Percentiles rank a stretch among this genome's conserved stretches.
Evolutionary conservation across 2,113 vertebrate genomes (phyloP).

Genomic region (Pyrgilauda ruficollis): DNA sequence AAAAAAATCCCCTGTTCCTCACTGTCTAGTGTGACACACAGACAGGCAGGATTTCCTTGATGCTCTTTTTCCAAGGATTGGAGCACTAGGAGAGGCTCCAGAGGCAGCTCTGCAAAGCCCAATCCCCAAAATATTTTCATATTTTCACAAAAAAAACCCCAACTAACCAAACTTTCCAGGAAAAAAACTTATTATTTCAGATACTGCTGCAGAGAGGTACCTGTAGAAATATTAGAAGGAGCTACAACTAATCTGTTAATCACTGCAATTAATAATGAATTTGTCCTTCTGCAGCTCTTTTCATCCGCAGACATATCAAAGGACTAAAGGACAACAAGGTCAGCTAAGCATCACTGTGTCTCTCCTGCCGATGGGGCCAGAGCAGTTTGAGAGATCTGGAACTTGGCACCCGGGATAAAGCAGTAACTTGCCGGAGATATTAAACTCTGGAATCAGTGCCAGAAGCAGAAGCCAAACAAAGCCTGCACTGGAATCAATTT

Average conservation of each 20-base stretch:
- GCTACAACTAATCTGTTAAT: background rate
- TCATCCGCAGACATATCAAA: background rate
- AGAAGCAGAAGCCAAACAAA: slow-evolving; percentile 50
- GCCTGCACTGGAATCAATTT: slow-evolving; percentile 50
- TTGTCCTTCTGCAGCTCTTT: background rate
- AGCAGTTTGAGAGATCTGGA: background rate
- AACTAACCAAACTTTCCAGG: background rate
- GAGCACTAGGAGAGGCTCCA: background rate
- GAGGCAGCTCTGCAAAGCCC: background rate
- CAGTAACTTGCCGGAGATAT: background rate
- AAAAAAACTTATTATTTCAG: background rate
- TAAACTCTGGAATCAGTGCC: background rate
- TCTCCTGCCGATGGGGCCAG: background rate
- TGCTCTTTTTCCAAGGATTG: background rate
- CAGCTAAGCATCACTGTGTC: background rate
- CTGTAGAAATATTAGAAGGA: background rate
- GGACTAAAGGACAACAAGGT: background rate
- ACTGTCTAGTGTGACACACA: background rate
- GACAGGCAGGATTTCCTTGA: background rate
- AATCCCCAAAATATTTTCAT: background rate
- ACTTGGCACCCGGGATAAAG: background rate
- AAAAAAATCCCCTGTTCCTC: fast-evolving
- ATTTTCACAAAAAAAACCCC: background rate
- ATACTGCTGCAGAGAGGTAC: background rate
- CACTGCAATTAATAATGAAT: background rate